Conservation (phyloP, 2,888 invertebrate genomes). For the Platycheirus rosarum region DNA sequence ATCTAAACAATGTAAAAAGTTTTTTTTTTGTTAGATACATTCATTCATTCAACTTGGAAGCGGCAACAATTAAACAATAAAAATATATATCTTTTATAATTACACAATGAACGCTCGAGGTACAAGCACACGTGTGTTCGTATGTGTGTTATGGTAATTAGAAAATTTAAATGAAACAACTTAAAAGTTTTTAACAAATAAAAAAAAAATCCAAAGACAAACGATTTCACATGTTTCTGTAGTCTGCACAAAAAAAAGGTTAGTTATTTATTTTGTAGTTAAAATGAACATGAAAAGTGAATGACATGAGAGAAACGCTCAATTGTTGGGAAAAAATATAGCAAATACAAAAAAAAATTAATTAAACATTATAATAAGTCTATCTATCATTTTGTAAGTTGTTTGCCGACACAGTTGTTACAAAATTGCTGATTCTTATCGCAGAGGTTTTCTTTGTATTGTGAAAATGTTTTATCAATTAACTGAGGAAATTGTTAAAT, state of each 20-base stretch:
- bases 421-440: conserved; percentile 33
- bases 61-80: conserved; percentile 70
- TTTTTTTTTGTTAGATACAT: conserved; percentile 35
- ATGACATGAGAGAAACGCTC: conserved; percentile 59
- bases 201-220: conserved; percentile 22
- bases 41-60: conserved; percentile 52
- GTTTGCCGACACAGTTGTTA: conserved; percentile 25
- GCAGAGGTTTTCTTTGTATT: conserved; percentile 6
- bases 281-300: conserved; percentile 45
- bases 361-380: conserved; percentile 32
- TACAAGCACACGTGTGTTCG: conserved; percentile 13
- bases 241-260: conserved; percentile 25
- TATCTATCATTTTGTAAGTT: conserved; percentile 30
- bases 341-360: neutral
- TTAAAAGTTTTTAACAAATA: conserved; percentile 23
- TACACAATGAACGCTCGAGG: conserved; percentile 19
- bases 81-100: conserved; percentile 68
- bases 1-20: conserved; percentile 43
- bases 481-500: too few species aligned
- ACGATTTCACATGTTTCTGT: conserved; percentile 47
- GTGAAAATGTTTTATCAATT: neutral
- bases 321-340: conserved; percentile 38
- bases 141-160: conserved; percentile 53
- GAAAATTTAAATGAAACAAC: conserved; percentile 67
- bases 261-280: conserved; percentile 25